phyloP scores from a whole-genome alignment of 2,888 invertebrate species.

The Coenonympha glycerion region DNA sequence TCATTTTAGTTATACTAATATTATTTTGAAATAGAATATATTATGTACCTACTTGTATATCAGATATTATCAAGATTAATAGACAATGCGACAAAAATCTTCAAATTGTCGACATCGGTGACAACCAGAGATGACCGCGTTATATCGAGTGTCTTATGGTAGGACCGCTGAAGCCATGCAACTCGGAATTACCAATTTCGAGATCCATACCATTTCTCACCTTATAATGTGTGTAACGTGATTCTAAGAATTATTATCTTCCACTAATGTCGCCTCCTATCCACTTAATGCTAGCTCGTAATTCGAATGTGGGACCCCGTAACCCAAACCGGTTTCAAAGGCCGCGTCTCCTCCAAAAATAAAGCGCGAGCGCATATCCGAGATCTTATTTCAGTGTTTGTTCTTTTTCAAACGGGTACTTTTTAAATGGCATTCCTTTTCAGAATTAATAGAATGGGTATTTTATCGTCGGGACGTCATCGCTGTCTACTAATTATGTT shows the following conservation, averaged over 20 bases:
- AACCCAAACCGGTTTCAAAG: slow-evolving; percentile 34
- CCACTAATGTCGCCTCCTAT: slow-evolving; percentile 49
- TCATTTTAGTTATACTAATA: too few relatives aligned
- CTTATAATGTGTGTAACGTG: slow-evolving; percentile 46
- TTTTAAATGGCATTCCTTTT: slow-evolving; percentile 42
- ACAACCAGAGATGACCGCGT: too few relatives aligned
- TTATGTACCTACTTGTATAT: too few relatives aligned
- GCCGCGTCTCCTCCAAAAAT: slow-evolving; percentile 30
- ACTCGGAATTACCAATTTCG: slow-evolving; percentile 56
- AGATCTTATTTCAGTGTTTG: slow-evolving; percentile 38
- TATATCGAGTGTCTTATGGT: too few relatives aligned
- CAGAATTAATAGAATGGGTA: slow-evolving; percentile 43
- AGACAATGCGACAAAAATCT: too few relatives aligned
- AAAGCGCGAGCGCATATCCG: slow-evolving; percentile 28
- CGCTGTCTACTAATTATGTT: slow-evolving; percentile 47
- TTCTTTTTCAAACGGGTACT: slow-evolving; percentile 36
- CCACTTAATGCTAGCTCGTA: slow-evolving; percentile 52
- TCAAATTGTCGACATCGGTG: too few relatives aligned
- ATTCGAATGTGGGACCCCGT: slow-evolving; percentile 48
- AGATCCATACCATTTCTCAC: slow-evolving; percentile 49
- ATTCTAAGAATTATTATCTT: slow-evolving; percentile 64
- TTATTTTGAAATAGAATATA: too few relatives aligned
- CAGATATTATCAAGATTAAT: too few relatives aligned
- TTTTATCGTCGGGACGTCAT: slow-evolving; percentile 42
- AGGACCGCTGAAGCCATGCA: too few relatives aligned